Percentiles rank a stretch among this genome's conserved stretches.
phyloP scores from a whole-genome alignment of 2,113 vertebrate genomes.

The Noturus placidus region DNA sequence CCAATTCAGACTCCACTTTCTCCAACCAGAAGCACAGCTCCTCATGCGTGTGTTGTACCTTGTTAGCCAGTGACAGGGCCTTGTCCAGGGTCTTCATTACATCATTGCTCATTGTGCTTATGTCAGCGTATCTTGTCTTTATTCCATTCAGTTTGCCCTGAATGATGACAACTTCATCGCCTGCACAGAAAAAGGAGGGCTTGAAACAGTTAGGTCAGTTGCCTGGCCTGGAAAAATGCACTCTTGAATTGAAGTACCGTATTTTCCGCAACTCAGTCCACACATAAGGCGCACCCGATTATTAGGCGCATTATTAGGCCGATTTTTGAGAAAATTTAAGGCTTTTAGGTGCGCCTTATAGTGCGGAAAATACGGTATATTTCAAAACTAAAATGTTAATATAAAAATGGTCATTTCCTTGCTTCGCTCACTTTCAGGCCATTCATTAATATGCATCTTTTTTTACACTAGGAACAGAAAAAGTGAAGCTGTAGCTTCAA shows the following conservation, averaged over 20 bases:
- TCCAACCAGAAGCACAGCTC: conserved; percentile 85
- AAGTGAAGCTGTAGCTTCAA: neutral
- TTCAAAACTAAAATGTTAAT: neutral
- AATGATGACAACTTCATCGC: conserved; percentile 94
- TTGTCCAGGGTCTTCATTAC: conserved; percentile 84
- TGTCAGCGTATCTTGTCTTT: conserved; percentile 90
- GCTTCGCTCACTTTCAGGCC: neutral
- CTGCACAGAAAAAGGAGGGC: conserved; percentile 64
- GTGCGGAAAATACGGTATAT: too few species aligned
- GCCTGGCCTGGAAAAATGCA: neutral
- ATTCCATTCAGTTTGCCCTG: conserved; percentile 96
- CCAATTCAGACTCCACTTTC: conserved; percentile 78
- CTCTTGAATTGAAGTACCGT: too few species aligned
- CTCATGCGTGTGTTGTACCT: conserved; percentile 77
- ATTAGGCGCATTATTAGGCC: too few species aligned
- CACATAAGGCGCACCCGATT: too few species aligned
- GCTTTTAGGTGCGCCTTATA: too few species aligned
- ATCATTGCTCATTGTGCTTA: conserved; percentile 79
- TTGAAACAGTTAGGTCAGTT: neutral
- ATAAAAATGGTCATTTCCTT: neutral
- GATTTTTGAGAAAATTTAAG: too few species aligned
- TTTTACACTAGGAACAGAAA: neutral
- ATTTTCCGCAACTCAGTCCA: too few species aligned
- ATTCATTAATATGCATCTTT: too few species aligned
- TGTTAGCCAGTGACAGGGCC: conserved; percentile 80